Base-by-base conservation (phyloP, 2,113 vertebrate genomes). In the Tychaedon coryphoeus region DNA sequence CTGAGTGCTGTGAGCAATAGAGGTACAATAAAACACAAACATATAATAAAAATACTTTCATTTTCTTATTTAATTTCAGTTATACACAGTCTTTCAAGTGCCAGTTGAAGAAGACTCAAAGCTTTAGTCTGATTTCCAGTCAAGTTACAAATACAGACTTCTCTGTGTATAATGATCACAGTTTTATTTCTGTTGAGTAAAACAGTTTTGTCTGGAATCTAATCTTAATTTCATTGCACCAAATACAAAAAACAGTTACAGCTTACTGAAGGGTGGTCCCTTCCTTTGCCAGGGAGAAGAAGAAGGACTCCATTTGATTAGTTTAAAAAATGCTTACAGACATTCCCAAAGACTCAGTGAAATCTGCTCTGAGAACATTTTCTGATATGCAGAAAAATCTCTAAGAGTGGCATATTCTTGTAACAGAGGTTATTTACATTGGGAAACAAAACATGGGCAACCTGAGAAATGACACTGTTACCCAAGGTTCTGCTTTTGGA, bases 171-270 rank as follows among this genome's bases (percentile, higher is more conserved):
- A 74, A 58, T 11, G 50, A 64, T 60, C 43, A 64, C 16, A 60
- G 54, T 70, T 92, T 86, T 81, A 80, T 61, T 96, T 81, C 60
- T 81, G 43, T 81, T 61, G 51, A 92, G 34, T 50, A 62, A 84
- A 88, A 89, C 1, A 62, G 60, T 78, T 95, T 80, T 70, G 77
- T 87, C 90, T 95, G 84, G 80, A 95, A 95, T 64, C 53, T 70
- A 70, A 89, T 78, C 90, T 79, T 89, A 42, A 83, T 89, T 86
- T 92, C 53, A 64, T 36, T 70, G 56, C 77, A 92, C 34, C 56
- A 89, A 93, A 81, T 56, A 69, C 9, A 73, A 79, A 93, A 86
- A 78, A 2, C 48, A 85, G 66, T 64, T 86, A 75, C 53, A 72
- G 8, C 15, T 83, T 65, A 71, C 50, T 69, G 88, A 95, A 53